phyloP scores from a whole-genome alignment of 2,888 invertebrate species.

The Orgyia antiqua region DNA sequence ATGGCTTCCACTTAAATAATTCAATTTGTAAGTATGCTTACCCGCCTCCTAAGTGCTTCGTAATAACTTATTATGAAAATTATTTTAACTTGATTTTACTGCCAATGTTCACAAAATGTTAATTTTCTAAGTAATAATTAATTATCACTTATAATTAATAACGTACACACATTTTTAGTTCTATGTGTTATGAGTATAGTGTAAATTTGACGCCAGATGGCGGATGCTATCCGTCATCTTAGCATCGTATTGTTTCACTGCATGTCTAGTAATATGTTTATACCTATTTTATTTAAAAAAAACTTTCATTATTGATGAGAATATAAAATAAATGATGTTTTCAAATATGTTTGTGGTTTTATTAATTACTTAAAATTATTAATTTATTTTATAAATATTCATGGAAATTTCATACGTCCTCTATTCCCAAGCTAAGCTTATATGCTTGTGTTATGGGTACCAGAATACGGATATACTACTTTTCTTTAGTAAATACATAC shows the following conservation, averaged over 20 bases:
- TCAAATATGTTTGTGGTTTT: conserved; percentile 52
- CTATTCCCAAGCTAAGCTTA: too few relatives aligned
- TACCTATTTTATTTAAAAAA: conserved; percentile 68
- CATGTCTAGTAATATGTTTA: conserved; percentile 66
- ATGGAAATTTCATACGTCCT: too few relatives aligned
- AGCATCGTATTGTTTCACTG: conserved; percentile 51
- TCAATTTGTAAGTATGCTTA: conserved; percentile 67
- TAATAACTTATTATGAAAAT: conserved; percentile 50
- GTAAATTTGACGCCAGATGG: conserved; percentile 45
- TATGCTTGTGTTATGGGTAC: too few relatives aligned
- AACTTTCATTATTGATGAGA: conserved; percentile 75
- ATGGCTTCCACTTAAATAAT: conserved; percentile 30
- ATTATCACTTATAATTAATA: conserved; percentile 57
- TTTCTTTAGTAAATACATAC: too few relatives aligned
- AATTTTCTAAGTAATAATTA: conserved; percentile 53
- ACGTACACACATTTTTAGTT: conserved; percentile 68
- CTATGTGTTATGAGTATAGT: conserved; percentile 46
- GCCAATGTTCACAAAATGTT: conserved; percentile 71
- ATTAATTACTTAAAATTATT: too few relatives aligned
- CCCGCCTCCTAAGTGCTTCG: conserved; percentile 70
- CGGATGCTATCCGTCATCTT: conserved; percentile 5
- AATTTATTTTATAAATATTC: too few relatives aligned
- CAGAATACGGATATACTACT: too few relatives aligned
- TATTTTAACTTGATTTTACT: conserved; percentile 54
- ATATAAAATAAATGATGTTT: conserved; percentile 77